Conservation (phyloP, 2,113 vertebrate genomes). For the Eulemur macaco region DNA sequence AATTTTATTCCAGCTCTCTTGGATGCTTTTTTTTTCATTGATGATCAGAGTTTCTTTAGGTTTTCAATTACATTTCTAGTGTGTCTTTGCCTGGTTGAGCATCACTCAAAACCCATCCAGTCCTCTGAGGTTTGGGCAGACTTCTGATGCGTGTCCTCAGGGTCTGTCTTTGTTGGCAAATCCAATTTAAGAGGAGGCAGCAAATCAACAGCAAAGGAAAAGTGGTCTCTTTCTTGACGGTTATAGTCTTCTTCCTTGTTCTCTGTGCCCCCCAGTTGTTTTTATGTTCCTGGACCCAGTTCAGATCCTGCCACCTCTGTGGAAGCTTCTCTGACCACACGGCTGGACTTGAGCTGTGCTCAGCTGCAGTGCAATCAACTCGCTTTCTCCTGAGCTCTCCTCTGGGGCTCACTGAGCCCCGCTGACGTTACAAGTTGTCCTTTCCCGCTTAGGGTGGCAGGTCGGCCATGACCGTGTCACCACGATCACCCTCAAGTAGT, state of each 20-base stretch:
- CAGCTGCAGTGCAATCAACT: background rate
- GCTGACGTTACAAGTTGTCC: rapidly evolving
- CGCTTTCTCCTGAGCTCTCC: too few species aligned
- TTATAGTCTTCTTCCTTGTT: background rate
- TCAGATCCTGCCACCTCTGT: background rate
- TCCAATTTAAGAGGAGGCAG: background rate
- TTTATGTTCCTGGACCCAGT: background rate
- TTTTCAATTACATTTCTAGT: background rate
- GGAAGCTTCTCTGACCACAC: background rate
- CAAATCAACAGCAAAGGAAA: background rate
- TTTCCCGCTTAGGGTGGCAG: background rate
- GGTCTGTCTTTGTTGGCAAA: background rate
- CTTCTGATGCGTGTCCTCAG: background rate
- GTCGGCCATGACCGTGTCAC: rapidly evolving
- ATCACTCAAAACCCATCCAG: background rate
- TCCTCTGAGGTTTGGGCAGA: background rate
- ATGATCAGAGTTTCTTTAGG: background rate
- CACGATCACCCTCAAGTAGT: background rate
- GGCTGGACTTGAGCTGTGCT: background rate
- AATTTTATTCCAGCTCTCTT: background rate
- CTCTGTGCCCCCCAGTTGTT: background rate
- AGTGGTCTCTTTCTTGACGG: background rate
- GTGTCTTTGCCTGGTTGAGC: background rate
- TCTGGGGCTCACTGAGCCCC: background rate
- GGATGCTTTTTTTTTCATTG: background rate